Conservation (phyloP, 2,888 invertebrate species). For the Agonopterix alstromeriana region DNA sequence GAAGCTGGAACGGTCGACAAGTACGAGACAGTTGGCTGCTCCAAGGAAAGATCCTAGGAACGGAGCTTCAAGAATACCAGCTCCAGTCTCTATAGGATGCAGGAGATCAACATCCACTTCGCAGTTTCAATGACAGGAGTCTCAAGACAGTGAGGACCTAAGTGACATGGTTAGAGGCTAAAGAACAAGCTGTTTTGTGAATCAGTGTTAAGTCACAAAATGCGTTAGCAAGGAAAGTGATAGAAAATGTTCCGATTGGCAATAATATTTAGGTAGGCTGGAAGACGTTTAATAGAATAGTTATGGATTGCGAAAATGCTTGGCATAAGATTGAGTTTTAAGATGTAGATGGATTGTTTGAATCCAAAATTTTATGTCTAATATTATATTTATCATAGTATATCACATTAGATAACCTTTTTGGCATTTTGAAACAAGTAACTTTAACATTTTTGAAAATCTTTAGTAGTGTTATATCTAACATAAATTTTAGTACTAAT, state of each 20-base stretch:
- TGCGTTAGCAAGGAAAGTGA: constrained; percentile 6
- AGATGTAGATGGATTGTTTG: background rate
- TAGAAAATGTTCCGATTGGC: constrained; percentile 20
- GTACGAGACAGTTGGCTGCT: constrained; percentile 67
- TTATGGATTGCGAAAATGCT: too few relatives aligned
- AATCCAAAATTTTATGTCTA: background rate
- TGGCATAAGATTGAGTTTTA: background rate
- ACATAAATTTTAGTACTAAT: constrained; percentile 28
- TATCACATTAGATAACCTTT: background rate
- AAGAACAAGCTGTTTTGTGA: background rate
- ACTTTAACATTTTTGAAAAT: background rate
- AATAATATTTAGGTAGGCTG: constrained; percentile 16
- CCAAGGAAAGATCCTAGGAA: constrained; percentile 64
- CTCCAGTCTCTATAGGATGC: constrained; percentile 63
- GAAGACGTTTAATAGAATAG: constrained; percentile 7
- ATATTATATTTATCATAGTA: background rate
- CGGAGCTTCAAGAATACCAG: constrained; percentile 63
- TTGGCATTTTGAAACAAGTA: background rate
- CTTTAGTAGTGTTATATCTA: too few relatives aligned
- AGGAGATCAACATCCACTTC: constrained; percentile 63
- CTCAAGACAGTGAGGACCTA: constrained; percentile 25
- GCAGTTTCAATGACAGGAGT: constrained; percentile 61
- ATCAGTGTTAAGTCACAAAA: background rate
- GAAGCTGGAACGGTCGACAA: constrained; percentile 77
- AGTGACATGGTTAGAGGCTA: constrained; percentile 14